Base-by-base conservation (phyloP, 2,888 invertebrate genomes). In the Serrognathus titanus region DNA sequence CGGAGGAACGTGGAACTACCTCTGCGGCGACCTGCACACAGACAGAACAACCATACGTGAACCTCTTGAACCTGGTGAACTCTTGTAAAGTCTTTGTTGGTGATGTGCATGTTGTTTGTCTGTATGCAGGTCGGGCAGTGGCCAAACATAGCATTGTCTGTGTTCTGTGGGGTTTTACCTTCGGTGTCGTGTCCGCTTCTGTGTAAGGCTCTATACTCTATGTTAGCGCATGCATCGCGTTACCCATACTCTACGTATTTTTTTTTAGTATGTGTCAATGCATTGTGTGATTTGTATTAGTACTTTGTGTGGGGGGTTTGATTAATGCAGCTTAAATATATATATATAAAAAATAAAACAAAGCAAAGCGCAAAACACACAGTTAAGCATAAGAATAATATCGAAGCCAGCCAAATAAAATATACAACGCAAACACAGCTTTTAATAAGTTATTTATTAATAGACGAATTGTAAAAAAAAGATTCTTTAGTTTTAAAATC, bases 21-120 rank as follows among this genome's bases (percentile, higher is more conserved):
- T 62, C 73, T 74, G 72, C 74, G 78, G 78, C 78, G 78, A 79
- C 81, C 81, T 82, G 81, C 81, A 81, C 81, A 82, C 82, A 82
- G 81, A 81, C 81, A 82, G 79, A 80, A 81, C 80, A 81, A 78
- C 80, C 80, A 79, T 75, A 77, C 75, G 72, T 71, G 63, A 71
- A 68, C 66, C 65, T 67, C 66, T 65, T 62, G 62, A 55, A 60
- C 55, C 58, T 61, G 59, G 57, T 59, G 63, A 62, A 59, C 59
- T 63, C 63, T 64, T 62, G 62, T 60, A 56, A 58, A 59, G 56
- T 58, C 54, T 58, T 60, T 60, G 62, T 65, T 75, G 76, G 75
- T 77, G 78, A 79, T 78, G 78, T 78, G 78, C 75, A 78, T 76
- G 76, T 75, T 78, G 75, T 75, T 75, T 76, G 75, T 76, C 77